A percentile compares a stretch with the other conserved stretches of the same genome.
phyloP scores from a whole-genome alignment of 2,888 invertebrate genomes.

The Odontothrips loti region DNA sequence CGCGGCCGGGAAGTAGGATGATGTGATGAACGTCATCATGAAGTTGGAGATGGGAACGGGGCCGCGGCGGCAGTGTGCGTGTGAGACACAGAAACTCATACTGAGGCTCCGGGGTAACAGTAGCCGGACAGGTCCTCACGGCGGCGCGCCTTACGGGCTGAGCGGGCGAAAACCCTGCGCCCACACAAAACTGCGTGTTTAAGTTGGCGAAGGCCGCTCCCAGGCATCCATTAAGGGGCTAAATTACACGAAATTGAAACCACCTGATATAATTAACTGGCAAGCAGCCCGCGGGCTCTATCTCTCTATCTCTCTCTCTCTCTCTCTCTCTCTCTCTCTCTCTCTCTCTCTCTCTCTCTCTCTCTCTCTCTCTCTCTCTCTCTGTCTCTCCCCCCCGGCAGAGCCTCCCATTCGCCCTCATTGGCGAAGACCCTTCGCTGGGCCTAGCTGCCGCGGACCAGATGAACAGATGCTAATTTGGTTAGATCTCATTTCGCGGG shows the following conservation, averaged over 20 bases:
- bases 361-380: too few species aligned
- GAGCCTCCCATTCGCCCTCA: too few species aligned
- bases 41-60: not conserved
- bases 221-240: slow-evolving; percentile 6
- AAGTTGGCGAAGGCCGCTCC: slow-evolving; percentile 3
- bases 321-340: too few species aligned
- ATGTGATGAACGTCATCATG: not conserved
- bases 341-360: too few species aligned
- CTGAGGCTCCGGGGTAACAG: too few species aligned
- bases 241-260: slow-evolving; percentile 25
- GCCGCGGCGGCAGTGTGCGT: not conserved
- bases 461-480: slow-evolving; percentile 25
- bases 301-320: too few species aligned
- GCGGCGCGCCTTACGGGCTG: not conserved
- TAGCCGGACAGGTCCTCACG: too few species aligned
- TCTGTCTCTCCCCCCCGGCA: too few species aligned
- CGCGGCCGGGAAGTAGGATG: not conserved
- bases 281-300: not conserved
- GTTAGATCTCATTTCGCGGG: slow-evolving; percentile 21
- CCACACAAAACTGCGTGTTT: slow-evolving; percentile 20
- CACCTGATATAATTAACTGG: slow-evolving; percentile 23
- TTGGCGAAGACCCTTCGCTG: not conserved
- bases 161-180: too few species aligned
- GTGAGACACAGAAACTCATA: too few species aligned
- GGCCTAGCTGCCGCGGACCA: not conserved